A percentile compares a stretch with the other conserved stretches of the same genome.
Conservation (phyloP, 2,797 vertebrate species). For the Amphiprion clarkii region DNA sequence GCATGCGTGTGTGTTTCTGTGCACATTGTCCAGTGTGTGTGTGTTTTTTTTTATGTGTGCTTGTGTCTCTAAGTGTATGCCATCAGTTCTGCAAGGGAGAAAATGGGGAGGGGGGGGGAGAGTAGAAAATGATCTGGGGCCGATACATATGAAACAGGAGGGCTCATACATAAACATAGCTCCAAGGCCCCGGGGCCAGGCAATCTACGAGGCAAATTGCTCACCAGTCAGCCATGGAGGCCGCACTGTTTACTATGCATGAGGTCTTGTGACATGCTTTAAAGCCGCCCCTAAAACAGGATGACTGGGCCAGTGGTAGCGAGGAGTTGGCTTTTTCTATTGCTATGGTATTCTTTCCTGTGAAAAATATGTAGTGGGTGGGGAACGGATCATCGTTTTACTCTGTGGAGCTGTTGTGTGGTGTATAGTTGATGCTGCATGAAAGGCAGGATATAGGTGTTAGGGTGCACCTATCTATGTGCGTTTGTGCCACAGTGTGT, state of each 20-base stretch:
- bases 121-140: constrained; percentile 92
- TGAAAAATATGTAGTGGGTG: constrained; percentile 70
- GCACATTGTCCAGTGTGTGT: constrained; percentile 61
- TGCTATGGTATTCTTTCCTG: constrained; percentile 63
- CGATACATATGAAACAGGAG: constrained; percentile 99
- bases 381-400: constrained; percentile 67
- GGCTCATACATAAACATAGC: constrained; percentile 99
- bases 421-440: constrained; percentile 38
- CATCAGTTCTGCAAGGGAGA: constrained; percentile 91
- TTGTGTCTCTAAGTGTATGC: constrained; percentile 71
- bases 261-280: constrained; percentile 96
- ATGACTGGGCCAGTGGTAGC: constrained; percentile 71
- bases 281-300: constrained; percentile 94
- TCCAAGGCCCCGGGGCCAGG: constrained; percentile 86
- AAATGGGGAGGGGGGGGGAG: constrained; percentile 86
- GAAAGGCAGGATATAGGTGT: constrained; percentile 43
- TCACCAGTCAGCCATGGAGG: constrained; percentile 87
- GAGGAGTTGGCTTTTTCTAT: constrained; percentile 74
- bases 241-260: constrained; percentile 97
- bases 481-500: constrained; percentile 15
- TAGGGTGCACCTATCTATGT: constrained; percentile 8
- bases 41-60: constrained; percentile 63
- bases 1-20: constrained; percentile 51
- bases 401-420: constrained; percentile 43
- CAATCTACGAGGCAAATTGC: constrained; percentile 88